Base-by-base conservation (phyloP, 2,113 vertebrate genomes). In the Seriola rivoliana region DNA sequence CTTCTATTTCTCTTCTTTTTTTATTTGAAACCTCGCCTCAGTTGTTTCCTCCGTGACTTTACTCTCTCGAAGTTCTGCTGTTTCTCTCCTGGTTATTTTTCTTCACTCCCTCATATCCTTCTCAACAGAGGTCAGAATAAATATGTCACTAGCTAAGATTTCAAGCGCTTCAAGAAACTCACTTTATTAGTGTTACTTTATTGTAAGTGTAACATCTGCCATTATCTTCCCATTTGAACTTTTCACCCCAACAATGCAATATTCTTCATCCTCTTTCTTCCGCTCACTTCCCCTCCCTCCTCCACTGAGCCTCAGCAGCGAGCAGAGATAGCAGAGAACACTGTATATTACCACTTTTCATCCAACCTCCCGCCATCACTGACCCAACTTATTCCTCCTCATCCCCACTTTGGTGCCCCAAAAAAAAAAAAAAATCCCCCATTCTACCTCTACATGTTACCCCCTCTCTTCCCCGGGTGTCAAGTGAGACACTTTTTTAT, bases 211-310 rank as follows among this genome's bases (percentile, higher is more conserved):
- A 62, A 64, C 59, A 77, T 50, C 62, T 34, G 55, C 52, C 78
- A 38, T 71, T 78, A 17, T n/a, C 38, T 29, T 65, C 40, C 36
- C 44, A 17, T 78, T 64, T 71, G 54, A 86, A 78, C 87, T 72
- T 50, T 38, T 82, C 70, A 76, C 72, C 70, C 29, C 16, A 46
- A 40, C 57, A 67, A 75, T 80, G 80, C 76, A 80, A 78, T 80
- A 29, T 86, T 78, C 52, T 86, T 64, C 40, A 48, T 42, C 57
- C 46, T 77, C 69, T 71, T 81, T 84, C 38, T 52, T 59, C 65
- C 29, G 2, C 50, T 75, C 36, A n/a, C 54, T 44, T 54, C 46
- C 42, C 46, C 42, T 21, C 40, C 21, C 52, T 71, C 60, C 60
- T 19, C 67, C 48, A 58, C 17, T n/a, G 55, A 81, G 46, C 63